Percentiles rank a stretch among this genome's conserved stretches.
Conservation (phyloP, 2,797 vertebrate genomes). For the Gallinago solitaria region DNA sequence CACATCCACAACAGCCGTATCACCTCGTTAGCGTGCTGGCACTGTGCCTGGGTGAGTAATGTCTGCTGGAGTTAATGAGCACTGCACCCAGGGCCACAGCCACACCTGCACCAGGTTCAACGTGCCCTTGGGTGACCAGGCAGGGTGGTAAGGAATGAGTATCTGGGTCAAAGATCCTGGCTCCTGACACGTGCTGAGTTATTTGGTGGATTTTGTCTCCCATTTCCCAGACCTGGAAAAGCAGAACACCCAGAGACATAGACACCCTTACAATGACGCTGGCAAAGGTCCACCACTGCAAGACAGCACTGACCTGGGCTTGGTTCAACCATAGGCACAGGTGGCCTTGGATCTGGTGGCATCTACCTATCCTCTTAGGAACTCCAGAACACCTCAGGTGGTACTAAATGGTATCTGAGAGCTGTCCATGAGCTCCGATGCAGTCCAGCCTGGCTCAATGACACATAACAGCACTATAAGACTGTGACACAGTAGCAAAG, state of each 20-base stretch:
- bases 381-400: background rate
- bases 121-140: background rate
- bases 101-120: background rate
- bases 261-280: background rate
- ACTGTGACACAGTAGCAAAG: background rate
- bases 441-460: background rate
- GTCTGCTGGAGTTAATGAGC: background rate
- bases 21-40: accelerated
- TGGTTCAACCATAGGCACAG: background rate
- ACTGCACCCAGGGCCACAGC: background rate
- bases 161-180: background rate
- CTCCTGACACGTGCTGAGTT: accelerated
- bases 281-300: background rate
- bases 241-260: background rate
- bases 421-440: accelerated
- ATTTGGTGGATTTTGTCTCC: background rate
- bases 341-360: background rate
- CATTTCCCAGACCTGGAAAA: background rate
- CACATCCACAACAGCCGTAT: accelerated
- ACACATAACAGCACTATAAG: background rate
- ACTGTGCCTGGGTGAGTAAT: accelerated
- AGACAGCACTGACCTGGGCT: background rate
- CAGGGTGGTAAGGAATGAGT: background rate
- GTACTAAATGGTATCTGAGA: background rate
- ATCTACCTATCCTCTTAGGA: background rate